Conservation (phyloP, 2,888 invertebrate species). For the Rhagonycha lutea region DNA sequence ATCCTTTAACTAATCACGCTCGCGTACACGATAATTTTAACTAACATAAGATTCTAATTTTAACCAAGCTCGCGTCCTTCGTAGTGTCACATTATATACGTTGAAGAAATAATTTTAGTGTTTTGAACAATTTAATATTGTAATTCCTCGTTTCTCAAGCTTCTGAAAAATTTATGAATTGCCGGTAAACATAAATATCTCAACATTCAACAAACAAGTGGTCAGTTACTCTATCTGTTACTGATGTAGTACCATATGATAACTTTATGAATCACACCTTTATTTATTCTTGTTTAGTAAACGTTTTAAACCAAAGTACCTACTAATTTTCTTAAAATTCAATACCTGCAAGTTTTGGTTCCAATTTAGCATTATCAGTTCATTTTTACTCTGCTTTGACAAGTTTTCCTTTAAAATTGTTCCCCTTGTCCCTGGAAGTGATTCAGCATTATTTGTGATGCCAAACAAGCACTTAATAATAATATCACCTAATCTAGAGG, state of each 20-base stretch:
- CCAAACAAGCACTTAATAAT: too few species aligned
- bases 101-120: background rate
- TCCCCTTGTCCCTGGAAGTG: too few species aligned
- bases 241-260: slow-evolving; percentile 11
- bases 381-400: too few species aligned
- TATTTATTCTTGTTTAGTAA: background rate
- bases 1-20: background rate
- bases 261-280: slow-evolving; percentile 7
- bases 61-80: background rate
- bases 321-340: too few species aligned
- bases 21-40: background rate
- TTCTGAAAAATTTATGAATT: slow-evolving; percentile 8
- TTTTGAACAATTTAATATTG: background rate
- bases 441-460: too few species aligned
- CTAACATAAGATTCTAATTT: background rate
- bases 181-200: slow-evolving; percentile 6
- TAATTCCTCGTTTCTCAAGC: background rate
- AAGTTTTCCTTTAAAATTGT: background rate
- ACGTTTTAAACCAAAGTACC: background rate
- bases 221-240: slow-evolving; percentile 13
- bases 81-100: background rate
- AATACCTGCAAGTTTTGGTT: too few species aligned
- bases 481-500: too few species aligned
- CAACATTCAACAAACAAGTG: slow-evolving; percentile 10
- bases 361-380: too few species aligned